These are phyloP conservation scores for Poliocrania exsul DNA, from an alignment of 2,797 vertebrate genomes.

Conservation along the genomic window DNA sequence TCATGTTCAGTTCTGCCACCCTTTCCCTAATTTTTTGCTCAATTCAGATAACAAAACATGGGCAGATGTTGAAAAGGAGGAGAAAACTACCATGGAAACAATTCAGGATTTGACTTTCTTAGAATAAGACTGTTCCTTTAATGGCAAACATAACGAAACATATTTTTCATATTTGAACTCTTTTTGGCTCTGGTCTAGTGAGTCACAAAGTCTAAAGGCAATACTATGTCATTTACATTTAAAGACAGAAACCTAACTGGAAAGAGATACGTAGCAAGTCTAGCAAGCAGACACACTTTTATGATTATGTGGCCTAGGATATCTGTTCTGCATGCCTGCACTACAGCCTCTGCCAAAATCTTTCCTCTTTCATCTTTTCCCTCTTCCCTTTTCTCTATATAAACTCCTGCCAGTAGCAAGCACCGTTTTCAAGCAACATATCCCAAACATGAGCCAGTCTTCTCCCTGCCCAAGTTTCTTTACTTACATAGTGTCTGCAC, in stretches of 20 bases:
- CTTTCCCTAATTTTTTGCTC: neutral
- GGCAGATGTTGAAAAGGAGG: neutral
- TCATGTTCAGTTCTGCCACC: neutral
- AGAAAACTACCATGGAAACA: constrained; percentile 9
- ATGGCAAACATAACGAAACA: neutral
- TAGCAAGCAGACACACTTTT: constrained; percentile 46
- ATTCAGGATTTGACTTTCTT: neutral
- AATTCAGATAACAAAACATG: neutral
- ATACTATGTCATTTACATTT: constrained; percentile 19
- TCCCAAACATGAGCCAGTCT: neutral
- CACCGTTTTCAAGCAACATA: neutral
- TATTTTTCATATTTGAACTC: constrained; percentile 37
- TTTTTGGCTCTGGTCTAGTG: constrained; percentile 19
- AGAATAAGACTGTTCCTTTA: neutral
- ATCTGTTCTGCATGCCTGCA: constrained; percentile 60
- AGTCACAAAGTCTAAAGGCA: constrained; percentile 3
- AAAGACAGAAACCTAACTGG: constrained; percentile 20
- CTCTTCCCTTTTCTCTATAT: neutral
- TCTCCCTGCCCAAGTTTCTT: neutral
- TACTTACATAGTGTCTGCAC: constrained; percentile 20
- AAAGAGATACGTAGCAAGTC: constrained; percentile 7
- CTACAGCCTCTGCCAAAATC: constrained; percentile 40
- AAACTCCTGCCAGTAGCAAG: neutral
- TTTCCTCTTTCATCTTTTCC: neutral
- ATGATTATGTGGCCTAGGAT: constrained; percentile 46